A percentile compares a stretch with the other conserved stretches of the same genome.
Evolutionary conservation across 2,113 vertebrate genomes (phyloP).

Genomic region (Oryzias curvinotus): DNA sequence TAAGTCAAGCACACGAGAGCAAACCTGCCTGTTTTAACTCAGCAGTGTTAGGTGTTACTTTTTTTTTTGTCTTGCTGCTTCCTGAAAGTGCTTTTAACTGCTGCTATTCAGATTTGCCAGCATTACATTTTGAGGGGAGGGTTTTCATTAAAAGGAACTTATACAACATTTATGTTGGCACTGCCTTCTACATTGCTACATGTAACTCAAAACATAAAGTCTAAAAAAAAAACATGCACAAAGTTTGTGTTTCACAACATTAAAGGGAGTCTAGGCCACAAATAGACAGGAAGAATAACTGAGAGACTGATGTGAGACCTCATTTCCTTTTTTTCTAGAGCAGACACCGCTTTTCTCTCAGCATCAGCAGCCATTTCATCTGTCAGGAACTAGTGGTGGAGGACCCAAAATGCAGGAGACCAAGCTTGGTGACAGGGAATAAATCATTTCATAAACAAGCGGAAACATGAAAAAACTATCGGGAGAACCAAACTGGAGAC

Average conservation of each 20-base stretch:
- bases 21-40: not conserved
- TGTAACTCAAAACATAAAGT: not conserved
- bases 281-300: constrained; percentile 1
- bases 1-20: not conserved
- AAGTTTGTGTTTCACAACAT: not conserved
- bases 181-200: not conserved
- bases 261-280: not conserved
- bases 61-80: not conserved
- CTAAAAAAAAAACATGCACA: not conserved
- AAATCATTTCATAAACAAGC: too few species aligned
- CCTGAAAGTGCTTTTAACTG: constrained; percentile 18
- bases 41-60: rapidly evolving
- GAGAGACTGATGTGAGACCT: not conserved
- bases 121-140: not conserved
- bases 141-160: not conserved
- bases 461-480: too few species aligned
- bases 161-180: not conserved
- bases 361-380: too few species aligned
- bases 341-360: too few species aligned
- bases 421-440: too few species aligned
- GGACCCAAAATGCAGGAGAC: too few species aligned
- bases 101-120: constrained; percentile 34
- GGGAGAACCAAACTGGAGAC: too few species aligned
- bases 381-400: too few species aligned
- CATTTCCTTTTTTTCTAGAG: too few species aligned